Conservation (phyloP, 2,113 vertebrate species). For the Coracopsis vasa region DNA sequence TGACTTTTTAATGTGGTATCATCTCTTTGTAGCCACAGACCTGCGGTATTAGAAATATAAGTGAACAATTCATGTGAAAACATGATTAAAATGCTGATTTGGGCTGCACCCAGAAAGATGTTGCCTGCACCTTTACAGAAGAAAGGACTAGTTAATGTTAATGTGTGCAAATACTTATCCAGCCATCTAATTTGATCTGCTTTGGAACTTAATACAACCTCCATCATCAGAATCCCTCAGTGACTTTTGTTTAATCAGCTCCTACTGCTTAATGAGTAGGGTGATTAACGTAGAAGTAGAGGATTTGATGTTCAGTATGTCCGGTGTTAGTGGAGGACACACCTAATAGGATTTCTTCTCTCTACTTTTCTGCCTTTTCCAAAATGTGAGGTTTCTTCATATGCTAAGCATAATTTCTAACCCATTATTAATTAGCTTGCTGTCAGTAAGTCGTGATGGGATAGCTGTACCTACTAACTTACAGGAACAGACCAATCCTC, state of each 20-base stretch:
- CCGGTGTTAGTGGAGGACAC: background rate
- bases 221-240: background rate
- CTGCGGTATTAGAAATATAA: background rate
- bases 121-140: background rate
- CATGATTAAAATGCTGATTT: background rate
- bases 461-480: background rate
- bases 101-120: background rate
- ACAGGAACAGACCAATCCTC: background rate
- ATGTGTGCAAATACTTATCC: conserved; percentile 43
- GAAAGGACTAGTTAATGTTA: conserved; percentile 26
- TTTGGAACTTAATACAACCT: conserved; percentile 10
- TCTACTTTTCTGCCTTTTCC: background rate
- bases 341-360: background rate
- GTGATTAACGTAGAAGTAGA: conserved; percentile 14
- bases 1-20: background rate
- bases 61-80: background rate
- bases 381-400: background rate
- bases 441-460: background rate
- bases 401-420: background rate
- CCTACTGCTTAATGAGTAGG: conserved; percentile 11
- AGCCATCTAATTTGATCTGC: conserved; percentile 39
- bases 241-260: conserved; percentile 52
- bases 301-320: background rate
- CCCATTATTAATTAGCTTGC: background rate
- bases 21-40: background rate